A percentile compares a stretch with the other conserved stretches of the same genome.
phyloP scores from a whole-genome alignment of 2,797 vertebrate species.

The Austrolebias charrua region DNA sequence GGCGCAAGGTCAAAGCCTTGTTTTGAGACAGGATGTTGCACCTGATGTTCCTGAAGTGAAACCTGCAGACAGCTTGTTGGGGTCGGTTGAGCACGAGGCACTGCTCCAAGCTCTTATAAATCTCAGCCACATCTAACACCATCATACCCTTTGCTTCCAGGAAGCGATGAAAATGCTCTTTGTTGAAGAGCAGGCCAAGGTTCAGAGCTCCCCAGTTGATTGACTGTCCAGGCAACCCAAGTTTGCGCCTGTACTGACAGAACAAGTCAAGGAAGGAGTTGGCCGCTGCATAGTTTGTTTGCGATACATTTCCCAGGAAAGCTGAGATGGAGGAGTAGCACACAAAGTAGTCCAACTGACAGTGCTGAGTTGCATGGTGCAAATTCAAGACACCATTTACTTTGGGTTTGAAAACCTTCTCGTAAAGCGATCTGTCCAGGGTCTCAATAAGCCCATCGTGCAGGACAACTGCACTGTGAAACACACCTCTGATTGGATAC shows the following conservation, averaged over 20 bases:
- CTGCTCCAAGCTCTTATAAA: conserved; percentile 80
- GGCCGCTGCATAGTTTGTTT: conserved; percentile 88
- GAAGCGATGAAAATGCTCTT: conserved; percentile 76
- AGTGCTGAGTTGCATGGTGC: conserved; percentile 79
- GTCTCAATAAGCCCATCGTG: conserved; percentile 81
- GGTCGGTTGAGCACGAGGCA: conserved; percentile 79
- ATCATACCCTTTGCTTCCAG: conserved; percentile 83
- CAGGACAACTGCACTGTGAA: conserved; percentile 87
- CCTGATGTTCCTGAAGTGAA: conserved; percentile 76
- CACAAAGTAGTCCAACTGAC: conserved; percentile 86
- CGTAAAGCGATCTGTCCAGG: conserved; percentile 76
- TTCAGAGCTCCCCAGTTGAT: conserved; percentile 90
- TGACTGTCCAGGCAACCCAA: conserved; percentile 84
- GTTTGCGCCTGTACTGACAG: conserved; percentile 84
- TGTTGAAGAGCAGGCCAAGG: conserved; percentile 83
- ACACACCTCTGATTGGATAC: conserved; percentile 83
- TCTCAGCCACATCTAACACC: conserved; percentile 77
- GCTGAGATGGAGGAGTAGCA: conserved; percentile 88
- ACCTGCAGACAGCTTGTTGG: conserved; percentile 81
- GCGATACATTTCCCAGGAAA: conserved; percentile 83
- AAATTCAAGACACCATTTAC: conserved; percentile 86
- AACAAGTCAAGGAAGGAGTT: conserved; percentile 88
- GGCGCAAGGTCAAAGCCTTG: conserved; percentile 64
- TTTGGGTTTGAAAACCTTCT: conserved; percentile 85
- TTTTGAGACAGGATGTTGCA: conserved; percentile 71